These are phyloP conservation scores for Apotomis capreana DNA, from an alignment of 2,888 invertebrate genomes.

Conservation along the genomic window DNA sequence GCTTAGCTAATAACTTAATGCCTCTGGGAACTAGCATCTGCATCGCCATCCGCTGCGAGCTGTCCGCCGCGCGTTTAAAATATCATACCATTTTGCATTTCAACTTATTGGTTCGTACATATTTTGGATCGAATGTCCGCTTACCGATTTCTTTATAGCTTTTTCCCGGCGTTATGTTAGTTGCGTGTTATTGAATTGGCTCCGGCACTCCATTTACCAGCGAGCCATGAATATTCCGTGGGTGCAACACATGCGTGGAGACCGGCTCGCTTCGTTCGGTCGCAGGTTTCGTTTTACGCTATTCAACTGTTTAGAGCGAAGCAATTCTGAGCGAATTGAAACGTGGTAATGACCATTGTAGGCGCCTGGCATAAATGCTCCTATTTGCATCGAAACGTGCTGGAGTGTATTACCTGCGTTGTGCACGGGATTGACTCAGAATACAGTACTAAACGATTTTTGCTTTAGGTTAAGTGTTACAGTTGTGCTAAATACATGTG, in stretches of 20 bases:
- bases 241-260: constrained; percentile 61
- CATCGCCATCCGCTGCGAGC: constrained; percentile 46
- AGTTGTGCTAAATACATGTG: not conserved
- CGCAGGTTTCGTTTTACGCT: constrained; percentile 68
- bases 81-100: constrained; percentile 49
- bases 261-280: constrained; percentile 49
- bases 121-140: constrained; percentile 49
- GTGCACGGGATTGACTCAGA: constrained; percentile 55
- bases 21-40: constrained; percentile 76
- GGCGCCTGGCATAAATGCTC: constrained; percentile 70
- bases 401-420: constrained; percentile 63
- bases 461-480: constrained; percentile 6
- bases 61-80: constrained; percentile 54
- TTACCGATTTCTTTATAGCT: constrained; percentile 53
- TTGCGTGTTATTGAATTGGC: constrained; percentile 49
- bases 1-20: constrained; percentile 81
- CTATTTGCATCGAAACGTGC: constrained; percentile 76
- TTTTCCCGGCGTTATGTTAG: constrained; percentile 45
- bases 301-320: constrained; percentile 71
- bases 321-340: constrained; percentile 69
- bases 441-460: constrained; percentile 54
- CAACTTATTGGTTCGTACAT: constrained; percentile 47
- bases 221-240: constrained; percentile 70
- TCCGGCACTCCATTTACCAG: constrained; percentile 60
- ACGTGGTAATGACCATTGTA: constrained; percentile 76